A percentile compares a stretch with the other conserved stretches of the same genome.
phyloP scores from a whole-genome alignment of 2,113 vertebrate species.

The Nansenia antarctica region DNA sequence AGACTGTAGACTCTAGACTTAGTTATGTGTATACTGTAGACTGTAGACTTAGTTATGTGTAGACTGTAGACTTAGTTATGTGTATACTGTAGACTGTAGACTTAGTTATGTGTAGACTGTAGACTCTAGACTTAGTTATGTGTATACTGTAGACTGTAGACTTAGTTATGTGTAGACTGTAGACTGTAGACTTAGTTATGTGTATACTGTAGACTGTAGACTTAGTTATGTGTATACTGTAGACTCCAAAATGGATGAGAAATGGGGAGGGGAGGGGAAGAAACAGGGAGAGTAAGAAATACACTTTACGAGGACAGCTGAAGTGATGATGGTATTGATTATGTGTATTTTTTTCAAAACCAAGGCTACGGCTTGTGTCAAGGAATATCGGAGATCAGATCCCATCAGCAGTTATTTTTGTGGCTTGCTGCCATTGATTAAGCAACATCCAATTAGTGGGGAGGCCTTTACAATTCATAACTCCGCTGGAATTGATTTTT shows the following conservation, averaged over 20 bases:
- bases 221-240: background rate
- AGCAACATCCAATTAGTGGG: slow-evolving; percentile 49
- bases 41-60: too few relatives aligned
- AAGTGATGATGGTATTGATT: slow-evolving; percentile 38
- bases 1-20: too few relatives aligned
- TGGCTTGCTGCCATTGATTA: slow-evolving; percentile 40
- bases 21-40: too few relatives aligned
- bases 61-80: too few relatives aligned
- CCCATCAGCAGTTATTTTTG: slow-evolving; percentile 27
- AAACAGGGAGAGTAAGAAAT: background rate
- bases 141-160: too few relatives aligned
- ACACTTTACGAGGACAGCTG: background rate
- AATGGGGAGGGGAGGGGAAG: background rate
- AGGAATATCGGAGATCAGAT: slow-evolving; percentile 32
- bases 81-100: too few relatives aligned
- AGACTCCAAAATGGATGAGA: slow-evolving; percentile 16
- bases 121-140: too few relatives aligned
- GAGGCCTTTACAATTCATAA: slow-evolving; percentile 39
- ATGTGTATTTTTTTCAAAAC: slow-evolving; percentile 19
- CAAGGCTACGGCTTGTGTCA: slow-evolving; percentile 25
- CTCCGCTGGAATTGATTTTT: slow-evolving; percentile 31
- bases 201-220: background rate
- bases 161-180: too few relatives aligned
- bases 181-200: too few relatives aligned
- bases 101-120: too few relatives aligned